phyloP scores from a whole-genome alignment of 2,797 vertebrate species.

The Podarcis lilfordi region DNA sequence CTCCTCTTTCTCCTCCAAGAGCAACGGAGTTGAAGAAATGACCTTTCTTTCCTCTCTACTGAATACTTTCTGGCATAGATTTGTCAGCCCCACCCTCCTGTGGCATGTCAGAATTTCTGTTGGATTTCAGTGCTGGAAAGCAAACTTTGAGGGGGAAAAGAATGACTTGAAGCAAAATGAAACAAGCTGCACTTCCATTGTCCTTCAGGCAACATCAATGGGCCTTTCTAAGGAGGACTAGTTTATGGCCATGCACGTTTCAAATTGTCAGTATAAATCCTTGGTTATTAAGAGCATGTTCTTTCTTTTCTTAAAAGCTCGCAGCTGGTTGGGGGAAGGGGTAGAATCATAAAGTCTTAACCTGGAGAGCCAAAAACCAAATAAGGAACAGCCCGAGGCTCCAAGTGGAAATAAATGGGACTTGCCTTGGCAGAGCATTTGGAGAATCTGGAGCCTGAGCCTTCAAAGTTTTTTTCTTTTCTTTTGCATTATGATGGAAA shows the following conservation, averaged over 20 bases:
- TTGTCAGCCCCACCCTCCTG: conserved; percentile 25
- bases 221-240: background rate
- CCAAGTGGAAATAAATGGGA: conserved; percentile 3
- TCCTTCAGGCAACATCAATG: conserved; percentile 8
- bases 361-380: conserved; percentile 61
- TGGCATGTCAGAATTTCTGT: conserved; percentile 31
- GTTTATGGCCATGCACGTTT: background rate
- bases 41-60: conserved; percentile 31
- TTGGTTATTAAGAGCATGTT: conserved; percentile 10
- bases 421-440: conserved; percentile 1
- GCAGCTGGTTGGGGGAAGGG: background rate
- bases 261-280: background rate
- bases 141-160: conserved; percentile 19
- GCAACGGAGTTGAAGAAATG: background rate
- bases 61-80: conserved; percentile 44
- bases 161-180: background rate
- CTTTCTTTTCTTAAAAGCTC: background rate
- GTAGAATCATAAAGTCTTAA: conserved; percentile 25
- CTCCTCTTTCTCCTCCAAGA: background rate
- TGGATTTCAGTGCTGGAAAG: conserved; percentile 24
- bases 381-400: conserved; percentile 31
- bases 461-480: background rate
- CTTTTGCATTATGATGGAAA: conserved; percentile 65
- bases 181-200: background rate
- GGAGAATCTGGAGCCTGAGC: background rate